Percentiles rank a stretch among this genome's conserved stretches.
Conservation (phyloP, 2,888 invertebrate species). For the Melieria picta region DNA sequence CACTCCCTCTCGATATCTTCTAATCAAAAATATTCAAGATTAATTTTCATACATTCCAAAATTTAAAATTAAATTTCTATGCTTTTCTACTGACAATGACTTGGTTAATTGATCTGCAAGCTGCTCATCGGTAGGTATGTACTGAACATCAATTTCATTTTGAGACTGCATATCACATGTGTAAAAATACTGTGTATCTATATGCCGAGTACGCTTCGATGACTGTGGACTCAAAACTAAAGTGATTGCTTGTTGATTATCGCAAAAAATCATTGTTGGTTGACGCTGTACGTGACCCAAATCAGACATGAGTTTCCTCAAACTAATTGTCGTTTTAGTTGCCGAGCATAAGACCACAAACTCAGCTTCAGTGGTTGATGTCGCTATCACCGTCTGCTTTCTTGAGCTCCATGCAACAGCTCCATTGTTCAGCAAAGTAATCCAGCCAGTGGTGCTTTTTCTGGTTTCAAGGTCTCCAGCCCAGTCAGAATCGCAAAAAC, state of each 20-base stretch:
- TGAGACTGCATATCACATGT: constrained; percentile 26
- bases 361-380: constrained; percentile 20
- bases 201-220: constrained; percentile 34
- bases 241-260: constrained; percentile 41
- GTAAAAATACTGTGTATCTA: constrained; percentile 34
- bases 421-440: constrained; percentile 23
- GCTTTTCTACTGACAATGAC: constrained; percentile 19
- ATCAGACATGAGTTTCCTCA: constrained; percentile 13
- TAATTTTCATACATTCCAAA: constrained; percentile 15
- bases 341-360: constrained; percentile 12
- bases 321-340: constrained; percentile 13
- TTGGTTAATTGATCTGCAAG: constrained; percentile 32
- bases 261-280: constrained; percentile 25
- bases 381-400: constrained; percentile 31
- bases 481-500: constrained; percentile 34
- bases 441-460: constrained; percentile 29
- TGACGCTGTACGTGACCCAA: constrained; percentile 6
- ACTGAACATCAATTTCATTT: constrained; percentile 35
- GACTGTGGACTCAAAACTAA: constrained; percentile 32
- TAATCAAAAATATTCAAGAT: constrained; percentile 16
- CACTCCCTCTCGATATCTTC: constrained; percentile 34
- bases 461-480: constrained; percentile 27
- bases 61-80: constrained; percentile 16
- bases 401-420: constrained; percentile 34
- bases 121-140: constrained; percentile 17